Evolutionary conservation across 2,113 vertebrate genomes (phyloP).

Genomic region (Prionailurus viverrinus): DNA sequence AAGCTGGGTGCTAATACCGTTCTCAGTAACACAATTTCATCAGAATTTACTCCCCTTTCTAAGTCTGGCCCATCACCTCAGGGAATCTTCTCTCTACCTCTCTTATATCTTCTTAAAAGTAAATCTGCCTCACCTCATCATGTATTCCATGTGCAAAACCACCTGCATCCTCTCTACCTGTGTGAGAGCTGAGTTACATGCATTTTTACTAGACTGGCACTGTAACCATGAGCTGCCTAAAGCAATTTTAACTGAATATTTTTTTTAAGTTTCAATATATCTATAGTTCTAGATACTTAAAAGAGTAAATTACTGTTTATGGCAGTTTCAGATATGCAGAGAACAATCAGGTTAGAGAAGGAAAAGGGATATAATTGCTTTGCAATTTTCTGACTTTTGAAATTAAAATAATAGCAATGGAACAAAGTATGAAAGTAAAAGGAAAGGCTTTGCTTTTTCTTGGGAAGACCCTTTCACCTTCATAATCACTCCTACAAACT

Average conservation of each 20-base stretch:
- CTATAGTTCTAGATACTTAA: background rate
- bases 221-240: background rate
- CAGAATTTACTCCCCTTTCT: background rate
- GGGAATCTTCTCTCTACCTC: background rate
- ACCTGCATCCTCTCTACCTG: background rate
- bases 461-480: background rate
- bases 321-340: background rate
- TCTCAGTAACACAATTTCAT: background rate
- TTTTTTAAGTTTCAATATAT: background rate
- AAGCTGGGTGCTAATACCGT: background rate
- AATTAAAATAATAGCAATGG: slow-evolving; percentile 19
- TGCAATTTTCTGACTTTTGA: slow-evolving; percentile 2
- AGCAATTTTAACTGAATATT: slow-evolving; percentile 10
- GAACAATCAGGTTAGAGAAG: background rate
- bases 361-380: background rate
- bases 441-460: background rate
- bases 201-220: background rate
- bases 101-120: background rate
- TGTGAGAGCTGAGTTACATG: background rate
- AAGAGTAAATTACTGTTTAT: background rate
- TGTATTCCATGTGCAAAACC: background rate
- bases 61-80: background rate
- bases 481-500: background rate
- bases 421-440: background rate
- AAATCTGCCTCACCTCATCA: background rate